Base-by-base conservation (phyloP, 2,113 vertebrate genomes). In the Sinosuthora webbiana region DNA sequence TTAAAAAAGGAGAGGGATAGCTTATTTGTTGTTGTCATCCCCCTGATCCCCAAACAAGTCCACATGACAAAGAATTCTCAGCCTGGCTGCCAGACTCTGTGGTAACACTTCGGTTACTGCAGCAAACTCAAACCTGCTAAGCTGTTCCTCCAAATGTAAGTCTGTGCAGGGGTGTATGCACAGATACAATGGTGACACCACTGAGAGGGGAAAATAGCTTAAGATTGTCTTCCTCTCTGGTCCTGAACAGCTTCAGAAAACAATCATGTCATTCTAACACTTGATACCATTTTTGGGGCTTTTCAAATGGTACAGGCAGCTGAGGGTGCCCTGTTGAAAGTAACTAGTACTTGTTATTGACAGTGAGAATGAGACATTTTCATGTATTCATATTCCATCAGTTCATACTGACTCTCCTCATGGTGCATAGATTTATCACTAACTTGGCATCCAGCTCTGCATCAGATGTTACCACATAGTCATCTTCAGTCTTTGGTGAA, bases 401-500 rank as follows among this genome's bases (percentile, higher is more conserved):
- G 3, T 44, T 85, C 35, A 5, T 67, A 7, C 24, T 41, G 28
- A 30, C 9, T 20, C 20, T 64, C 19, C 21, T 71, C n/a, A 39
- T 3, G 19, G 37, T 83, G 31, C 42, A 53, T 39, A 71, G 6
- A 12, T 45, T 96, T 96, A 98, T 98, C 98, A 98, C 97, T 4
- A 98, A 97, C 92, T 99, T 99, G 67, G 98, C 98, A 50, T 98
- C 98, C 93, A 99, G 97, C 55, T 99, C 98, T 5, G 98, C 98
- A 11, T 99, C 98, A 5, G 98, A 98, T 1, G 97, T 98, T 95
- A 98, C 98, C 76, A 98, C 97, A 24, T 98, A 97, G 56, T 99
- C 98, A 41, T 99, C 98, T 95, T 99, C 97, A 88, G 99, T 99
- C 94, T 99, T 99, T 98, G 93, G 98, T 98, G 96, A 53, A 97